Percentiles rank a stretch among this genome's conserved stretches.
These are phyloP conservation scores for Julus scandinavius DNA, from an alignment of 2,888 invertebrate genomes.

Conservation along the genomic window DNA sequence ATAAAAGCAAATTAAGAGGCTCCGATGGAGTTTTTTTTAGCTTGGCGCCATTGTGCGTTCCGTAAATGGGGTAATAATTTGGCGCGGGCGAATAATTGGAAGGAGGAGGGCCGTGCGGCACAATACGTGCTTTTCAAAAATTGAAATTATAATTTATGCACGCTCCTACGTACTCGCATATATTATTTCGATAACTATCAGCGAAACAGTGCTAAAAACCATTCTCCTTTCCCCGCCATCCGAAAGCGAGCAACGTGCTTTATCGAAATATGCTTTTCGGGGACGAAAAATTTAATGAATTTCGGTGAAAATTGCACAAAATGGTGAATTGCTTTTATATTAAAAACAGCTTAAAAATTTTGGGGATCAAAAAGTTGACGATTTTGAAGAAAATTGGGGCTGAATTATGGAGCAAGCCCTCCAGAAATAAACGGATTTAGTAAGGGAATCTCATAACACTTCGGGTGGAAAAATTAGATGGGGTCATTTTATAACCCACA, in stretches of 20 bases:
- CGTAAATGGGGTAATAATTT: slow-evolving; percentile 33
- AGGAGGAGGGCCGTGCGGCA: background rate
- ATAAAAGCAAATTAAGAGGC: slow-evolving; percentile 33
- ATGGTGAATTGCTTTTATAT: too few species aligned
- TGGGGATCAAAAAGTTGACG: too few species aligned
- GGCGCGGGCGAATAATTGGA: background rate
- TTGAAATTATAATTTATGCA: slow-evolving; percentile 13
- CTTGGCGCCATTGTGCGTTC: background rate
- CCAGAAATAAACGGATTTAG: too few species aligned
- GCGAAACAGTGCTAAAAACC: background rate
- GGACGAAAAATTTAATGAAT: background rate
- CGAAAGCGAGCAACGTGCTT: background rate
- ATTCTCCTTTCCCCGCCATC: background rate
- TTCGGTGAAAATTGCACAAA: background rate
- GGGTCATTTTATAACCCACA: too few species aligned
- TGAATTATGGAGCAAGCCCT: too few species aligned
- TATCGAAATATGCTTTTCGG: background rate
- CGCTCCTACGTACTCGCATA: background rate
- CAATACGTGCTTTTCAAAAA: slow-evolving; percentile 33
- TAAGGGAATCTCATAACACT: too few species aligned
- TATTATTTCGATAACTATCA: slow-evolving; percentile 33
- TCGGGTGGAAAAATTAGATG: too few species aligned
- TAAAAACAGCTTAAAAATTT: too few species aligned
- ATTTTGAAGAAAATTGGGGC: too few species aligned
- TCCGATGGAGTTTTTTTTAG: slow-evolving; percentile 31